Evolutionary conservation across 2,797 vertebrate genomes (phyloP).

Genomic region (Neostethus bicornis): DNA sequence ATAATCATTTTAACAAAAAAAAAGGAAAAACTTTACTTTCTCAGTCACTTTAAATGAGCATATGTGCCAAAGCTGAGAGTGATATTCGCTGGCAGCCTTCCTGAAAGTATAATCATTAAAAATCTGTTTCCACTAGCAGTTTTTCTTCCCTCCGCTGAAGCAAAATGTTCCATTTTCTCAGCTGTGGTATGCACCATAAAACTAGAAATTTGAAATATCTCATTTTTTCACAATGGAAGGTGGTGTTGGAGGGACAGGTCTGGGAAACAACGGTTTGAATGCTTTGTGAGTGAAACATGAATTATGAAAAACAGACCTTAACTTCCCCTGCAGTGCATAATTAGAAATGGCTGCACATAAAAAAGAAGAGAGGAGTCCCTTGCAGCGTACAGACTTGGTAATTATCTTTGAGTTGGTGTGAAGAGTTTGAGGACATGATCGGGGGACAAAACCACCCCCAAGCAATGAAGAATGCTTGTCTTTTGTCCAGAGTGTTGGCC

Average conservation of each 20-base stretch:
- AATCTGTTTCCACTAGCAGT: slow-evolving; percentile 54
- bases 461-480: slow-evolving; percentile 16
- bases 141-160: slow-evolving; percentile 55
- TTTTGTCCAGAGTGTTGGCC: slow-evolving; percentile 6
- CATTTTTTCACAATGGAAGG: slow-evolving; percentile 37
- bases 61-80: slow-evolving; percentile 51
- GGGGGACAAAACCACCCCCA: slow-evolving; percentile 29
- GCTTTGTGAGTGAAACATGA: slow-evolving; percentile 60
- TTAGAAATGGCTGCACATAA: slow-evolving; percentile 51
- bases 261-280: slow-evolving; percentile 49
- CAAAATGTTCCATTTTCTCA: slow-evolving; percentile 54
- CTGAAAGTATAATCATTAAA: slow-evolving; percentile 58
- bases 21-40: slow-evolving; percentile 22
- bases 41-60: slow-evolving; percentile 51
- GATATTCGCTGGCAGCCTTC: slow-evolving; percentile 62
- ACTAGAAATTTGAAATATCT: slow-evolving; percentile 55
- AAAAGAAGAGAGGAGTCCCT: slow-evolving; percentile 22
- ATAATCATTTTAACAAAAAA: slow-evolving; percentile 2
- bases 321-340: slow-evolving; percentile 52
- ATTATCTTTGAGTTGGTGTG: slow-evolving; percentile 36
- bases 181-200: slow-evolving; percentile 50
- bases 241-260: slow-evolving; percentile 23
- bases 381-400: slow-evolving; percentile 23
- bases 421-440: slow-evolving; percentile 36
- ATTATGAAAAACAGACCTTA: slow-evolving; percentile 58